Evolutionary conservation across 2,888 invertebrate species (phyloP).

Genomic region (Cephus pulcher): DNA sequence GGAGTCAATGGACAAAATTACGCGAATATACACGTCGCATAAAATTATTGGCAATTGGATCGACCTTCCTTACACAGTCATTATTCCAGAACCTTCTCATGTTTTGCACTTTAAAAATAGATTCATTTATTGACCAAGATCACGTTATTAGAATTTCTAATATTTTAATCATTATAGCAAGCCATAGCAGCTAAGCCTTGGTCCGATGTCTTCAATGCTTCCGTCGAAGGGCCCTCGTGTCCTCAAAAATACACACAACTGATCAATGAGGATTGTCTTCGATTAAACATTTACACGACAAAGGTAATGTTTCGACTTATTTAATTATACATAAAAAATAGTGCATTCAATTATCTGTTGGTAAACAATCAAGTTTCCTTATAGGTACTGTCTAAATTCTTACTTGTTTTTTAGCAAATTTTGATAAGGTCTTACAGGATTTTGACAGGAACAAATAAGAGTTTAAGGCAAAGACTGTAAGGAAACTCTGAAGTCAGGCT

Average conservation of each 20-base stretch:
- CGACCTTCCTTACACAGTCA: neutral
- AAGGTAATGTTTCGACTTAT: conserved; percentile 49
- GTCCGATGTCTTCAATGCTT: conserved; percentile 69
- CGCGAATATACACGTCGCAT: neutral
- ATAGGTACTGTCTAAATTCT: neutral
- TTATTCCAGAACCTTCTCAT: conserved; percentile 1
- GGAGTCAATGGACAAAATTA: neutral
- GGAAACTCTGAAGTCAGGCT: neutral
- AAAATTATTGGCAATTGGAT: neutral
- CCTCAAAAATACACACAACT: conserved; percentile 63
- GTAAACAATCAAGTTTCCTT: neutral
- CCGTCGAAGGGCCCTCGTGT: conserved; percentile 71
- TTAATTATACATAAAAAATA: neutral
- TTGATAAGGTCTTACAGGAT: neutral
- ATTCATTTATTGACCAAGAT: neutral
- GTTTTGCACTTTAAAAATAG: neutral
- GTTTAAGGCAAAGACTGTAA: neutral
- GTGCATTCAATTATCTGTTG: neutral
- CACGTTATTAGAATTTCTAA: neutral
- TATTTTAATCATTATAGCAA: conserved; percentile 56
- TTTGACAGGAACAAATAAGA: neutral
- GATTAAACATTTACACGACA: conserved; percentile 72
- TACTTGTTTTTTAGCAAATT: neutral
- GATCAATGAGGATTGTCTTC: conserved; percentile 73
- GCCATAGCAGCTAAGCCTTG: conserved; percentile 69